Base-by-base conservation (phyloP, 2,888 invertebrate species). In the Ganaspis brasiliensis region DNA sequence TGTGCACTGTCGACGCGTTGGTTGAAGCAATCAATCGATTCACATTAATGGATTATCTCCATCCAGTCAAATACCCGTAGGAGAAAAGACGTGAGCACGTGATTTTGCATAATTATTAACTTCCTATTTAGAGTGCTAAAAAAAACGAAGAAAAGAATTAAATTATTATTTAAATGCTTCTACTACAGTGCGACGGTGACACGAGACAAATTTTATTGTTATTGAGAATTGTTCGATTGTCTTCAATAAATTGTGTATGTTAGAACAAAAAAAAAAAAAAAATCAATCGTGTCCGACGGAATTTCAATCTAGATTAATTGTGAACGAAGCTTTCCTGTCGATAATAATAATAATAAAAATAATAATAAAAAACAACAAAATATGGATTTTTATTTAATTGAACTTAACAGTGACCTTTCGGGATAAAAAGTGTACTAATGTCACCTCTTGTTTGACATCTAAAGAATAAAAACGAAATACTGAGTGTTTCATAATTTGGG, bases 161-260 rank as follows among this genome's bases (percentile, higher is more conserved):
- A 52, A 6, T 19, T 52, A 52, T 19, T 1, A 0, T 16, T 52
- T 19, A 9, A 16, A 24, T 67, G 67, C 67, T 67, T 67, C 67
- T 9, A n/a, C 45, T 21, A 67, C 61, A 40, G 67, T 45, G 45
- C 45, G 67, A 40, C 24, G 45, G 67, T 45, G 40, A 10, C n/a
- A 67, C 21, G 24, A 45, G 45, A 24, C 21, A 45, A 24, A 21
- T 67, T 67, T 67, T 45, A 67, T 67, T 67, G 40, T 67, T 45
- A 45, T 45, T 67, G 40, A 67, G 24, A 67, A 67, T 40, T 67
- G 67, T 67, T 67, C 40, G 67, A 67, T 45, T 67, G 67, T 67
- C 40, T 67, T 67, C n/a, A n/a, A 67, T 45, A 67, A 24, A 67
- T 67, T 67, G 40, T 67, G 67, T 67, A 45, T 67, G 67, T 45